Evolutionary conservation across 2,888 invertebrate species (phyloP), one percentile per base, ranked within the genome.

Genomic region (Frankliniella fusca): DNA sequence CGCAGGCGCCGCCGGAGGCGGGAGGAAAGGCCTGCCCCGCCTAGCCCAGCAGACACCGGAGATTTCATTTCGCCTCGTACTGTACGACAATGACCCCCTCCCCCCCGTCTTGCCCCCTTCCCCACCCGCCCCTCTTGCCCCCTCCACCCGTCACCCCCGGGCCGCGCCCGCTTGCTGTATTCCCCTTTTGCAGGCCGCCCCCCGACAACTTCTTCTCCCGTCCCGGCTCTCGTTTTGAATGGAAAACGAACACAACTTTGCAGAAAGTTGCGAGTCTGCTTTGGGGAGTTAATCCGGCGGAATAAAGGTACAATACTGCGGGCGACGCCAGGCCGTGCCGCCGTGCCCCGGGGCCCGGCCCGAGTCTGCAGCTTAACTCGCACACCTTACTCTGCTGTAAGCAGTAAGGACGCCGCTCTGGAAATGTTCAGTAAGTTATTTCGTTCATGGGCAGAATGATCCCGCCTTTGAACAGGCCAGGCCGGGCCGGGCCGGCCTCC

Each of bases 261-360:
- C 11, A n/a, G 70, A 70, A 70, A 23, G 23, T 23, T n/a, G 23
- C 23, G 23, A 20, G 27, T 76, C 27, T 23, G 70, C 27, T 27
- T 27, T 11, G 23, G 70, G n/a, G 61, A 18, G 61, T 61, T 61
- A 61, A 61, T 61, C 61, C 61, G 61, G 61, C 15, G 61, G 61
- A 61, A 61, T 61, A n/a, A 61, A 61, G 61, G 61, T 61, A 61
- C 61, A n/a, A 61, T 61, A 61, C 18, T 61, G 61, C 61, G 61
- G 61, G 61, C 61, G 61, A 61, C 61, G 61, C n/a, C 38, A 5
- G 38, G 38, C 38, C 5, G 38, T 38, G 38, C 38, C 38, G n/a
- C 38, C 38, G 38, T 5, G 38, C 38, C 38, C 38, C 38, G 38
- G 38, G 38, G 38, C 38, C 38, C 38, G 38, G 38, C 38, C 38